Base-by-base conservation (phyloP, 2,888 invertebrate genomes). In the Melitaea athalia region DNA sequence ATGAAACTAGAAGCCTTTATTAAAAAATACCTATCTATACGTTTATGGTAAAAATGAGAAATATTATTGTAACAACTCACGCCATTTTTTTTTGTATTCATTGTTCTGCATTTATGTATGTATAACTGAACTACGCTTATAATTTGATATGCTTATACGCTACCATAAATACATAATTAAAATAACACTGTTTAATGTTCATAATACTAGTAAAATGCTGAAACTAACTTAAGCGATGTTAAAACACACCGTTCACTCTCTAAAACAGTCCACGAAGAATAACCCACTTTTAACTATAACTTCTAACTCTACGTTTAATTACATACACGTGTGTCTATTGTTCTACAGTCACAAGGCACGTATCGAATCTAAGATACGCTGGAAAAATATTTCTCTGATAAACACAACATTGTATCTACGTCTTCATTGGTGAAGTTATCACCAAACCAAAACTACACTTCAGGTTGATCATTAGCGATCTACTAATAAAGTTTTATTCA, bases 351-450 rank as follows among this genome's bases (percentile, higher is more conserved):
- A 55, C 87, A 89, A 91, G 88, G 90, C 89, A 90, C 87, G 88
- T 85, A 89, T 85, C 90, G 72, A 83, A 79, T 78, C 81, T 83
- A 84, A 79, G 89, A 89, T 89, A 90, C 91, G 90, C 76, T 89
- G 88, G 82, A 89, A 91, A 90, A 89, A 91, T 89, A 89, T 86
- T 82, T 81, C 82, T 89, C 88, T 88, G 80, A 84, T 76, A 79
- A 83, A 81, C 80, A 76, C 77, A 82, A 82, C 81, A 75, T 73
- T 75, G 76, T 72, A 69, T n/a, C n/a, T n/a, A 70, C 53, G 61
- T 70, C 53, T 33, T 33, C 31, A 55, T 55, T 55, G 52, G 52
- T 63, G 63, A 57, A 15, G 17, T 49, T 15, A 49, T 63, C 45
- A 43, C 42, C 24, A 63, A 63, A 17, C 52, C 55, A 57, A 66